Conservation (phyloP, 2,888 invertebrate genomes). For the Hybos culiciformis region DNA sequence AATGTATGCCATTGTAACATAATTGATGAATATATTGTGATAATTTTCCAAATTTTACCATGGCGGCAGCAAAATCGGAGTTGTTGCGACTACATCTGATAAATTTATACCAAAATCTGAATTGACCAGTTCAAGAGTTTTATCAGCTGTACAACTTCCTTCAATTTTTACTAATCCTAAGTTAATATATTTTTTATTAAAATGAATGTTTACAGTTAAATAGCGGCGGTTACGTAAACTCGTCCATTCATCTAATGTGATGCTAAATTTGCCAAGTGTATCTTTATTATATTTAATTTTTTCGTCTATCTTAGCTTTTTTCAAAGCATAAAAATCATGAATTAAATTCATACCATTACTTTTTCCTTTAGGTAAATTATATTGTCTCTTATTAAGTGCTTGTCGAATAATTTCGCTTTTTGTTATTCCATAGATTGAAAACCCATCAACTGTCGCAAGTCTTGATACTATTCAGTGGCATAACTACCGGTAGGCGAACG, state of each 20-base stretch:
- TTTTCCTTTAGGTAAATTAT: background rate
- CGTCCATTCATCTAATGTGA: slow-evolving; percentile 6
- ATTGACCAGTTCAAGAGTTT: background rate
- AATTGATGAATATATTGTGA: background rate
- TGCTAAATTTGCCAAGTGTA: background rate
- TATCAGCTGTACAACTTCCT: slow-evolving; percentile 1
- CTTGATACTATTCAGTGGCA: no score
- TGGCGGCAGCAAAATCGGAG: background rate
- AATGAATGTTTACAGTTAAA: slow-evolving; percentile 3
- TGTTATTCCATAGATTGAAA: slow-evolving; percentile 1
- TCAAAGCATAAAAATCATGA: background rate
- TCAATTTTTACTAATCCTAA: background rate
- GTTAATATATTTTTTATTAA: background rate
- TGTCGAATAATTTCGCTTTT: slow-evolving; percentile 3
- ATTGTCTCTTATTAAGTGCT: background rate
- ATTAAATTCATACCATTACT: slow-evolving; percentile 1
- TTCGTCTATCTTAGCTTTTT: background rate
- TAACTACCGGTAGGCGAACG: no score
- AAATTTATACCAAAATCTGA: background rate
- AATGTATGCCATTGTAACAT: background rate
- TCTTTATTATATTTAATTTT: background rate
- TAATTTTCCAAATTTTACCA: background rate
- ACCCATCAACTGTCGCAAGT: background rate
- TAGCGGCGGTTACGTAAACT: slow-evolving; percentile 1
- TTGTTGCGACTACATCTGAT: background rate